phyloP scores from a whole-genome alignment of 2,888 invertebrate genomes.

The Acleris cristana region DNA sequence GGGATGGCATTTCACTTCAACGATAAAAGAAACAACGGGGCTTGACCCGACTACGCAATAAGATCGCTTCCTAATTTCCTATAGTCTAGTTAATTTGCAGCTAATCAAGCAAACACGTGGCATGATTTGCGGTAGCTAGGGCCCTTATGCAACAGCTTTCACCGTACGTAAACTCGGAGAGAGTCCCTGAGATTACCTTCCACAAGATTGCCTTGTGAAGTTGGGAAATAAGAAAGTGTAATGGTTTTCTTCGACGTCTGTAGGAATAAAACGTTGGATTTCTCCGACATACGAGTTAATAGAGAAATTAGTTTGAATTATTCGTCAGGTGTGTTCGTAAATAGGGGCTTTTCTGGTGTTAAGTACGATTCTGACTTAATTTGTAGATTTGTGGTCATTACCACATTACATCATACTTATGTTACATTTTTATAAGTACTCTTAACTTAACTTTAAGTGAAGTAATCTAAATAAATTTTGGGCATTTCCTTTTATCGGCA shows the following conservation, averaged over 20 bases:
- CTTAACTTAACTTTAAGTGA: too few species aligned
- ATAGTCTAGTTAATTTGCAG: constrained; percentile 25
- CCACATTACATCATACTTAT: too few species aligned
- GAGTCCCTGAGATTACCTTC: constrained; percentile 77
- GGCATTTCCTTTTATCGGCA: too few species aligned
- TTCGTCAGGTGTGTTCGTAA: constrained; percentile 13
- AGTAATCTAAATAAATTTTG: too few species aligned
- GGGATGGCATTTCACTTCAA: too few species aligned
- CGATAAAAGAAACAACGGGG: background rate
- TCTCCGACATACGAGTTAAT: background rate
- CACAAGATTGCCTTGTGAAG: constrained; percentile 75
- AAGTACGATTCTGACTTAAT: too few species aligned
- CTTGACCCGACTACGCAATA: background rate
- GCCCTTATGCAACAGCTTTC: constrained; percentile 78
- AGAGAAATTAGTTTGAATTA: constrained; percentile 7
- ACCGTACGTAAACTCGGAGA: constrained; percentile 72
- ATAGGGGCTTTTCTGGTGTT: background rate
- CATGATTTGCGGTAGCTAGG: constrained; percentile 69
- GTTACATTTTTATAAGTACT: too few species aligned
- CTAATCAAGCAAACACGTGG: constrained; percentile 46
- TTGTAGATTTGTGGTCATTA: too few species aligned
- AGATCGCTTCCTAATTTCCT: background rate
- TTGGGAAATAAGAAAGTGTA: constrained; percentile 73
- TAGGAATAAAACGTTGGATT: constrained; percentile 21
- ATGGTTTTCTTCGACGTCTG: constrained; percentile 19